Evolutionary conservation across 1,140 invertebrate genomes (phyloP).

Genomic region (Mesaphorura yosii): DNA sequence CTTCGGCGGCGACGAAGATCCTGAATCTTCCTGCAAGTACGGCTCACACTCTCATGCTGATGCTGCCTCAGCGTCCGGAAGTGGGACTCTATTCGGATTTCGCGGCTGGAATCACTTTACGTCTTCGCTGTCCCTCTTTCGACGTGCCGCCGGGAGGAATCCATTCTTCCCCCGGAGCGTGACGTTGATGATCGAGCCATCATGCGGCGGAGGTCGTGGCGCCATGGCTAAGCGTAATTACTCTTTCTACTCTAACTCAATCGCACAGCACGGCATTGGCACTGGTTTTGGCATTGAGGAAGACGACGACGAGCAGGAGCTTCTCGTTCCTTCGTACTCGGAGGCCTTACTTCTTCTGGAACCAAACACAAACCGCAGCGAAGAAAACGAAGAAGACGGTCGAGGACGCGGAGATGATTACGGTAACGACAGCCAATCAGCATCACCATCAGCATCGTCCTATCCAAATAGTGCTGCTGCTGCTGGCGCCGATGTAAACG

Average conservation of each 20-base stretch:
- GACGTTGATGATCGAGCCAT: conserved; percentile 6
- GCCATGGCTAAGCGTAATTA: neutral
- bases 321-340: conserved; percentile 42
- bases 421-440: conserved; percentile 33
- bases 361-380: conserved; percentile 28
- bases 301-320: neutral
- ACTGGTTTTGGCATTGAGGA: neutral
- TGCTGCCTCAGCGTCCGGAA: too few species aligned
- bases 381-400: conserved; percentile 36
- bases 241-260: neutral
- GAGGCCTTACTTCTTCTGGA: conserved; percentile 52
- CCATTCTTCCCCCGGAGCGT: neutral
- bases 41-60: too few species aligned
- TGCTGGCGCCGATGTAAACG: too few species aligned
- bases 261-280: too few species aligned
- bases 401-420: conserved; percentile 47
- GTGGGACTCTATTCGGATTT: too few species aligned
- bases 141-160: neutral
- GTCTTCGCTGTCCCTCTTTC: neutral
- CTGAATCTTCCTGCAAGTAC: too few species aligned
- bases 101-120: too few species aligned
- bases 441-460: neutral
- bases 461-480: neutral
- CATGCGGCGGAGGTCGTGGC: too few species aligned
- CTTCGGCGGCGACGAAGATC: too few species aligned